Conservation (phyloP, 92 coral and sea anemone genomes). For the Parazoanthus atlanticus region DNA sequence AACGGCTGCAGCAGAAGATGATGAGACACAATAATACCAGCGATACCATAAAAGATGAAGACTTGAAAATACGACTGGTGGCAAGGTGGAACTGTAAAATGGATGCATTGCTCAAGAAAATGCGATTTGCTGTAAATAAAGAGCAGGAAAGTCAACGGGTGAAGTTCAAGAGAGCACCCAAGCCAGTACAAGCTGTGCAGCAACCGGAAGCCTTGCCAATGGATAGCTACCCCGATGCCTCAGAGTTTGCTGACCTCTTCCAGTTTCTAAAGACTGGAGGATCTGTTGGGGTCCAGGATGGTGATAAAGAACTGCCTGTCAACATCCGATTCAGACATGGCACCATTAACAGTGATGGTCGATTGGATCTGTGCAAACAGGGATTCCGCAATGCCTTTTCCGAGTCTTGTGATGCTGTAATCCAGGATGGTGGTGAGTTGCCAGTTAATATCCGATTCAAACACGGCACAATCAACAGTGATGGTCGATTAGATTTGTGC, state of each 20-base stretch:
- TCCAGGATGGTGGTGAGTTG: constrained; percentile 53
- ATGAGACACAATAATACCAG: not conserved
- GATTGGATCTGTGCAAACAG: constrained; percentile 66
- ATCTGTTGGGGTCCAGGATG: constrained; percentile 6
- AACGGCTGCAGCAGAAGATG: constrained; percentile 50
- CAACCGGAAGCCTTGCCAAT: constrained; percentile 70
- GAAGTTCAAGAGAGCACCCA: constrained; percentile 53
- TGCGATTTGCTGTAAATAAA: constrained; percentile 50
- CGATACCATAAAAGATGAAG: constrained; percentile 47
- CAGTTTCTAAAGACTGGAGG: constrained; percentile 60
- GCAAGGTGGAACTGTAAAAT: constrained; percentile 62
- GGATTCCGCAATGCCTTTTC: constrained; percentile 67
- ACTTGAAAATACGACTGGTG: constrained; percentile 52
- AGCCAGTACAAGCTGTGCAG: constrained; percentile 69
- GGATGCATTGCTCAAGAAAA: constrained; percentile 49
- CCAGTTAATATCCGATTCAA: constrained; percentile 66
- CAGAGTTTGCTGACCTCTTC: constrained; percentile 54
- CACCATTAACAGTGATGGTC: constrained; percentile 65
- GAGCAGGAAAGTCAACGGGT: constrained; percentile 42
- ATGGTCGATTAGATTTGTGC: constrained; percentile 67
- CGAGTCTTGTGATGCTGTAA: constrained; percentile 69
- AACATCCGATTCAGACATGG: constrained; percentile 66
- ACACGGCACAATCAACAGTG: constrained; percentile 65
- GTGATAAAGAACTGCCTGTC: constrained; percentile 42
- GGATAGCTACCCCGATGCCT: constrained; percentile 61